Evolutionary conservation across 2,888 invertebrate genomes (phyloP), one percentile per base, ranked within the genome.

Genomic region (Meganola albula): DNA sequence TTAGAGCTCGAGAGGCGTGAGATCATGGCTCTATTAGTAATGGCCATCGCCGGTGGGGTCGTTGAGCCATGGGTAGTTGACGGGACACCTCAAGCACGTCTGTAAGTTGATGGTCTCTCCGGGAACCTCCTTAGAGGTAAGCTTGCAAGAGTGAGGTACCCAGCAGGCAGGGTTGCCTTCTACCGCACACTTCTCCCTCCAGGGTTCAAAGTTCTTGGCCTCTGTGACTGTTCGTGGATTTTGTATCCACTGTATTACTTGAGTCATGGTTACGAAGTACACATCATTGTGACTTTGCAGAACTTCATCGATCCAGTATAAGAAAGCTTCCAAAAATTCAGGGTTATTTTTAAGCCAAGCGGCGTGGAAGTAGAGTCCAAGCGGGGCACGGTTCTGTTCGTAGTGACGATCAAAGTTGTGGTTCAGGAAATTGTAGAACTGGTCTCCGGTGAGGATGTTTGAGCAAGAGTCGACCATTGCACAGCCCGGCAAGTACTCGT

Each of bases 381-480:
- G 79, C 0, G 96, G 96, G 4, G 96, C 95, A 40, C 95, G 91
- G 73, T 96, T 96, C 70, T 94, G 94, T 48, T 94, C 92, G 79
- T 96, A 96, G 73, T 96, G 96, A 25, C 96, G 90, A 68, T 96
- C 94, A 66, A 97, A 96, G 72, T 97, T 97, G 85, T 96, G 95
- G 68, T 94, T 95, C 21, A 97, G 87, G 90, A 97, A 96, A 74
- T 95, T 95, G 86, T 95, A 96, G 87, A 97, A 97, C 69, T 96
- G 96, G 66, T 97, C 96, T 30, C 96, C 96, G 24, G 92, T 93
- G 31, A 96, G 87, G 58, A 96, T 96, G 78, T 96, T 97, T 37
- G 95, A 95, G 87, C 97, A 97, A 9, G 96, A 96, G 79, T 97
- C 96, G 4, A 96, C 96, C 96, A 96, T 96, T 37, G 95, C 96